Evolutionary conservation across 2,113 vertebrate species (phyloP).

Genomic region (Centropus unirufus): DNA sequence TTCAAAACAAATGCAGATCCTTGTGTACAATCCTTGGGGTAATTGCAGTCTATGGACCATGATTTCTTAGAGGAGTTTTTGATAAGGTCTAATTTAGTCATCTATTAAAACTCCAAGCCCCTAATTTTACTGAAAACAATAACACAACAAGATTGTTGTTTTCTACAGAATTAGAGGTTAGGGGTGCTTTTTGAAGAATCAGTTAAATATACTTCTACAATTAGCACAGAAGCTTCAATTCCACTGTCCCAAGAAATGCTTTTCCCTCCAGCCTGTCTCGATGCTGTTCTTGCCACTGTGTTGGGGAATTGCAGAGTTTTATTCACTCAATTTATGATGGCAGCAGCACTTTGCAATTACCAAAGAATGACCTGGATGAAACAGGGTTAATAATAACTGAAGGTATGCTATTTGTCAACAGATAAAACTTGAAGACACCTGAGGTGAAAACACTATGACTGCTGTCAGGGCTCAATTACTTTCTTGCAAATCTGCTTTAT

Average conservation of each 20-base stretch:
- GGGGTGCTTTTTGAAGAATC: not conserved
- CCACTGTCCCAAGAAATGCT: not conserved
- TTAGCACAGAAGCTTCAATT: not conserved
- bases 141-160: not conserved
- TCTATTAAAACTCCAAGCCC: not conserved
- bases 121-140: not conserved
- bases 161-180: not conserved
- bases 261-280: not conserved
- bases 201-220: not conserved
- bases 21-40: not conserved
- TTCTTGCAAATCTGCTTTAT: not conserved
- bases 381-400: not conserved
- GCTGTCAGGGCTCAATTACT: not conserved
- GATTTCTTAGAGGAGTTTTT: not conserved
- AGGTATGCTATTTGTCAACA: not conserved
- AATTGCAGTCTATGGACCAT: not conserved
- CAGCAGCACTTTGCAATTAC: not conserved
- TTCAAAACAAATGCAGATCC: conserved; percentile 1
- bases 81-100: not conserved
- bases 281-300: not conserved
- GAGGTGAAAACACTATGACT: not conserved
- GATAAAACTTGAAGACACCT: not conserved
- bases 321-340: not conserved
- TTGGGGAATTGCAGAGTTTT: not conserved
- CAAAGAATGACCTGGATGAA: not conserved